phyloP scores from a whole-genome alignment of 1,140 invertebrate genomes.

The Zaprionus africanus region DNA sequence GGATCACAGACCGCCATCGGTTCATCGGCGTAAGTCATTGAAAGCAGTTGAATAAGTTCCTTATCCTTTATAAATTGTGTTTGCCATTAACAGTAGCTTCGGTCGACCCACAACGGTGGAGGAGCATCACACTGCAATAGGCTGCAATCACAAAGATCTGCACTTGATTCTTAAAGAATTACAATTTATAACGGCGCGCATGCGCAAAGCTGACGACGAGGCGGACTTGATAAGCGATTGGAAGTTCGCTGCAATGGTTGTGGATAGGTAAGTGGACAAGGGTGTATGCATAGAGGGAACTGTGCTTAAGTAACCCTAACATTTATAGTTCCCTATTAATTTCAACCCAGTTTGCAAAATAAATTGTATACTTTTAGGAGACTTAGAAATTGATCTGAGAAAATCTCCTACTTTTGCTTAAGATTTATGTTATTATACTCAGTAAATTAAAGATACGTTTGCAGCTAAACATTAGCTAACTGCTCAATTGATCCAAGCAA shows the following conservation, averaged over 20 bases:
- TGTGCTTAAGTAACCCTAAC: background rate
- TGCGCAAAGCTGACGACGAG: constrained; percentile 95
- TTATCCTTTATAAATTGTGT: background rate
- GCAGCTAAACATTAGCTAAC: background rate
- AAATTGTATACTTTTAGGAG: no score
- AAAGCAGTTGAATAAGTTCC: background rate
- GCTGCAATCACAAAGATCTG: constrained; percentile 89
- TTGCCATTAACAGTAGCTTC: constrained; percentile 84
- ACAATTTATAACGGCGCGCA: constrained; percentile 95
- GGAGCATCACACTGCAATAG: constrained; percentile 86
- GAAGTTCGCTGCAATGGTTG: constrained; percentile 99
- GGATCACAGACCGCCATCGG: constrained; percentile 85
- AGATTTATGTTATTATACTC: background rate
- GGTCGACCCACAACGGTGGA: constrained; percentile 87
- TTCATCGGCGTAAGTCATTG: constrained; percentile 80
- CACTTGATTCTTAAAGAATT: constrained; percentile 95
- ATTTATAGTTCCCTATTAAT: no score
- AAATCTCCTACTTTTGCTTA: no score
- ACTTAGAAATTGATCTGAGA: no score
- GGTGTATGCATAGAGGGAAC: background rate
- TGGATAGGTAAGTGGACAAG: constrained; percentile 89
- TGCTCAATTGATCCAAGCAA: background rate
- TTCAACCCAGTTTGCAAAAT: no score
- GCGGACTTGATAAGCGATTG: constrained; percentile 97
- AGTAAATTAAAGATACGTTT: background rate